These are phyloP conservation scores for Brachionus rubens DNA, from an alignment of 1,140 invertebrate species.

Conservation along the genomic window DNA sequence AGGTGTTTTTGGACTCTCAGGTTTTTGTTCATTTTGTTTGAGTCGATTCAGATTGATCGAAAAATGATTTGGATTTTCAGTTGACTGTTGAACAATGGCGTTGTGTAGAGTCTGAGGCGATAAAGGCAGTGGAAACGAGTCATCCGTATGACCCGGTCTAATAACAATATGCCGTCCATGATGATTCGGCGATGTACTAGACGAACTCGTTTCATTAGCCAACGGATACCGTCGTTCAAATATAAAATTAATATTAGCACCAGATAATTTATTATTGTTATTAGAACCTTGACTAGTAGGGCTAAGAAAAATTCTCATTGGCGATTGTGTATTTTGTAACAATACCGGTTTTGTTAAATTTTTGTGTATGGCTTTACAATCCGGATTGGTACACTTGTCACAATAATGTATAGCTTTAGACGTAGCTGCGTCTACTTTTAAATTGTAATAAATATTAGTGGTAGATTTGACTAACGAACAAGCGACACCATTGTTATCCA, in stretches of 20 bases:
- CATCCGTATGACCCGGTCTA: neutral
- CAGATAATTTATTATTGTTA: neutral
- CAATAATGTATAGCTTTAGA: slow-evolving; percentile 36
- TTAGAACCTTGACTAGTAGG: slow-evolving; percentile 1
- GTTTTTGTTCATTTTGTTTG: neutral
- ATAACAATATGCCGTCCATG: slow-evolving; percentile 3
- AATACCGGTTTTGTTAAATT: neutral
- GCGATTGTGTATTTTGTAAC: slow-evolving; percentile 5
- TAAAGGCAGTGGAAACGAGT: neutral
- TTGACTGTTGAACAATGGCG: neutral
- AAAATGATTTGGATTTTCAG: slow-evolving; percentile 1
- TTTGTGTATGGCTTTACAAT: slow-evolving; percentile 33
- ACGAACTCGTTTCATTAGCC: neutral
- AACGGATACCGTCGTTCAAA: slow-evolving; percentile 39
- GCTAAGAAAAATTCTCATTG: slow-evolving; percentile 22
- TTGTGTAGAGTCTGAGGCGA: slow-evolving; percentile 7
- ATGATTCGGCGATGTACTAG: neutral
- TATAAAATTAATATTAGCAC: slow-evolving; percentile 41
- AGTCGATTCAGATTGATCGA: slow-evolving; percentile 6
- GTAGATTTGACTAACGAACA: slow-evolving; percentile 26
- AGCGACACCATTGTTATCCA: slow-evolving; percentile 35
- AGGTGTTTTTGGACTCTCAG: neutral
- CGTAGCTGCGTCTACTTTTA: slow-evolving; percentile 22
- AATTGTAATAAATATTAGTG: slow-evolving; percentile 44
- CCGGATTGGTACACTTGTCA: slow-evolving; percentile 26